Evolutionary conservation across 2,888 invertebrate genomes (phyloP).

Genomic region (Dryococelus australis): DNA sequence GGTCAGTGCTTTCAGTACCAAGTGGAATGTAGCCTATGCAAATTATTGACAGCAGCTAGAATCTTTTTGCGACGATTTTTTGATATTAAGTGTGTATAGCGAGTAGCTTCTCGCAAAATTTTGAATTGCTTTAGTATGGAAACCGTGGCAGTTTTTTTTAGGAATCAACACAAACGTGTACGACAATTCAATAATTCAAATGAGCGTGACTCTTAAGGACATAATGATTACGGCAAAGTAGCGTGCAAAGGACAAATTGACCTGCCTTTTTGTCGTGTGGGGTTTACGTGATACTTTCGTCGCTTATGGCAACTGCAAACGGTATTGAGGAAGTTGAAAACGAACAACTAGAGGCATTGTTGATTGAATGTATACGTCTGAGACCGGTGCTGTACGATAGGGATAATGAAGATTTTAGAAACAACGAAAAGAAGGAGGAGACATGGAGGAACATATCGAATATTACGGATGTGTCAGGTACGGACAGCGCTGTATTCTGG

Average conservation of each 20-base stretch:
- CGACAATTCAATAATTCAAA: too few species aligned
- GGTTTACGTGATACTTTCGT: neutral
- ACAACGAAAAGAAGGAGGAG: neutral
- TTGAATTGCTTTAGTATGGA: too few species aligned
- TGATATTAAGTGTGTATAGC: too few species aligned
- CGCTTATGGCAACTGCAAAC: neutral
- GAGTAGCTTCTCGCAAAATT: too few species aligned
- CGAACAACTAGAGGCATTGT: neutral
- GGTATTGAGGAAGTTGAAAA: neutral
- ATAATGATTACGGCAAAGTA: neutral
- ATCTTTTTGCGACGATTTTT: too few species aligned
- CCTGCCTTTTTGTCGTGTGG: neutral
- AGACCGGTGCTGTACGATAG: neutral
- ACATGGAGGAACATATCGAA: neutral
- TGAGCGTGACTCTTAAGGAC: neutral
- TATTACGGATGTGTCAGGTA: neutral
- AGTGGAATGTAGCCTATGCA: too few species aligned
- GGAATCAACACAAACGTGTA: too few species aligned
- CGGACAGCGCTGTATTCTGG: neutral
- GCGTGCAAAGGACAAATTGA: neutral
- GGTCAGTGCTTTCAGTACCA: too few species aligned
- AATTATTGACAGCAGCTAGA: too few species aligned
- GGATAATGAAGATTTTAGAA: neutral
- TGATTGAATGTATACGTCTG: constrained; percentile 16
- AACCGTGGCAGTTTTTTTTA: too few species aligned